Conservation (phyloP, 1,140 invertebrate genomes). For the Pantala flavescens region DNA sequence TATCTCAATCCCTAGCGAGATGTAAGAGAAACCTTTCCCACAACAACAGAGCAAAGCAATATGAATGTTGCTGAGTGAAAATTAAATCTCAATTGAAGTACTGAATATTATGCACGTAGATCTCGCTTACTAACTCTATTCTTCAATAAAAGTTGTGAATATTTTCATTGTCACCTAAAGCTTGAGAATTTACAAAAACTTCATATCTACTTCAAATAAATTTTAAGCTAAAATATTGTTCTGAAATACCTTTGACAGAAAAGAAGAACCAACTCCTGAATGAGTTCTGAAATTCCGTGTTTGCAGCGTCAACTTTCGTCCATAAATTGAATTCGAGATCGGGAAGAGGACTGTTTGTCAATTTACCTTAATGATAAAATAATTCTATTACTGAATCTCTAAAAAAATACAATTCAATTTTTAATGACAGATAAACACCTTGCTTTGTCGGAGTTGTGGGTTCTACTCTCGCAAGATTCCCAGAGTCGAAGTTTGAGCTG, state of each 20-base stretch:
- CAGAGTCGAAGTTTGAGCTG: constrained; percentile 76
- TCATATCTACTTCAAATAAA: no score
- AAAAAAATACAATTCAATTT: neutral
- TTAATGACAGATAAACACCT: neutral
- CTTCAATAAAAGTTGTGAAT: no score
- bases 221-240: no score
- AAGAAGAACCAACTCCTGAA: neutral
- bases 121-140: no score
- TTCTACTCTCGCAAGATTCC: constrained; percentile 71
- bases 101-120: no score
- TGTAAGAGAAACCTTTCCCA: no score
- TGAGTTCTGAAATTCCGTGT: neutral
- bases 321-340: neutral
- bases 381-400: neutral
- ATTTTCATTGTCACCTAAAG: no score
- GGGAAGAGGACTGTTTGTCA: neutral
- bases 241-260: neutral
- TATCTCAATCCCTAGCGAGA: no score
- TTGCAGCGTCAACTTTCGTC: neutral
- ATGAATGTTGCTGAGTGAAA: no score
- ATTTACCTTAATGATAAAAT: neutral
- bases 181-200: no score
- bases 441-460: constrained; percentile 15
- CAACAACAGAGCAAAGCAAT: no score
- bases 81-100: no score